Percentiles rank a stretch among this genome's conserved stretches.
Conservation (phyloP, 2,888 invertebrate genomes). For the Aporophyla nigra region DNA sequence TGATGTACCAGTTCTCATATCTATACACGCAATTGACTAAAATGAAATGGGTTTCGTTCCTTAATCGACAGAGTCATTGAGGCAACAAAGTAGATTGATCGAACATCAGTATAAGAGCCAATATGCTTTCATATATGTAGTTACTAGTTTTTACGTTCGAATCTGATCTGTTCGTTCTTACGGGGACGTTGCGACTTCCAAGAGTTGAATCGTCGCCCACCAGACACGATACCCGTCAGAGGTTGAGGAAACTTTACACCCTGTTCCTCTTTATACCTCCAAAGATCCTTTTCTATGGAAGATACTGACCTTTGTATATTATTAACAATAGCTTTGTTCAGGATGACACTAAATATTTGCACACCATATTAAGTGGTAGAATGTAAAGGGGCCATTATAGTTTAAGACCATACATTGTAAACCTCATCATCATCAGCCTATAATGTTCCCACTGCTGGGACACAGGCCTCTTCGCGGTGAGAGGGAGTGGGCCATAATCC, state of each 20-base stretch:
- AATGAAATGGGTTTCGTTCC: constrained; percentile 16
- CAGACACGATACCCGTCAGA: not conserved
- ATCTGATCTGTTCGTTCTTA: no score
- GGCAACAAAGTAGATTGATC: constrained; percentile 4
- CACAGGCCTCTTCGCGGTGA: no score
- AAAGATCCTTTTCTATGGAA: not conserved
- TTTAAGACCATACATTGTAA: no score
- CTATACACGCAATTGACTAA: constrained; percentile 1
- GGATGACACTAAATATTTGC: no score
- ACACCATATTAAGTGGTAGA: no score
- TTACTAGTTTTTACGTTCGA: not conserved
- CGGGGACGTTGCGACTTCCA: no score
- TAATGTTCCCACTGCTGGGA: no score
- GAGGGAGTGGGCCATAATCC: no score
- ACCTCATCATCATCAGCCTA: no score
- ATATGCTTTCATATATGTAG: not conserved
- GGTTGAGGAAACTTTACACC: not conserved
- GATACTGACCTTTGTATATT: not conserved
- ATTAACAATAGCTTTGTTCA: no score
- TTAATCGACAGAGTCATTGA: not conserved
- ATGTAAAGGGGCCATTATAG: no score
- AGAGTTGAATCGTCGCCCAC: no score
- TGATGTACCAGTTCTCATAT: not conserved
- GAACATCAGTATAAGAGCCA: not conserved
- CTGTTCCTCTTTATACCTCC: not conserved